Conservation (phyloP, 2,888 invertebrate species). For the Agrotis exclamationis region DNA sequence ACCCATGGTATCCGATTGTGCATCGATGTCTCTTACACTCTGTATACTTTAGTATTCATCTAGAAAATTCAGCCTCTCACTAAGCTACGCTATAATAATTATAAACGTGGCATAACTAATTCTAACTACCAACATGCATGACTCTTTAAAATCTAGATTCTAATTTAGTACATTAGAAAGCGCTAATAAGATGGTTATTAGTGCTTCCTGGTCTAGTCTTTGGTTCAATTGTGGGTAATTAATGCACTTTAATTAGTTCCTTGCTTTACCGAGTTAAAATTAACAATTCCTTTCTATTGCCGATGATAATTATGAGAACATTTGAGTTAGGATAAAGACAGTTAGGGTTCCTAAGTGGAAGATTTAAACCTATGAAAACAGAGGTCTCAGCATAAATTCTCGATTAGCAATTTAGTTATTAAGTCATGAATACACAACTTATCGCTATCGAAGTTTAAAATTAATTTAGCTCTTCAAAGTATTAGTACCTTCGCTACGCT, state of each 20-base stretch:
- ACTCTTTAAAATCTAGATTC: constrained; percentile 47
- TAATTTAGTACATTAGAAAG: constrained; percentile 59
- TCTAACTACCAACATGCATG: constrained; percentile 12
- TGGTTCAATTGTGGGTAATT: constrained; percentile 52
- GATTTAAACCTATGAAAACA: no score
- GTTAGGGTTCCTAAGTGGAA: no score
- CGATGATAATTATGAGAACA: constrained; percentile 26
- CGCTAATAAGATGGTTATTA: constrained; percentile 25
- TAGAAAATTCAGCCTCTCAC: neutral
- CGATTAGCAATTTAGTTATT: no score
- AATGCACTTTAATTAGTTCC: constrained; percentile 55
- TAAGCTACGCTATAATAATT: neutral
- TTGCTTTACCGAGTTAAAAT: constrained; percentile 36
- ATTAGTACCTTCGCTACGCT: no score
- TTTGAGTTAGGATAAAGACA: no score
- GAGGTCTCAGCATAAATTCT: no score
- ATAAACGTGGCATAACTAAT: neutral
- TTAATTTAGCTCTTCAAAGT: no score
- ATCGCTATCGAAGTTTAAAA: no score
- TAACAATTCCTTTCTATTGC: constrained; percentile 48
- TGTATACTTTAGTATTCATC: neutral
- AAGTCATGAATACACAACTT: no score
- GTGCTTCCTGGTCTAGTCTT: constrained; percentile 38
- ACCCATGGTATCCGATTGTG: neutral
- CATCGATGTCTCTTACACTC: no score